Conservation (phyloP, 2,888 invertebrate genomes). For the Patella depressa region DNA sequence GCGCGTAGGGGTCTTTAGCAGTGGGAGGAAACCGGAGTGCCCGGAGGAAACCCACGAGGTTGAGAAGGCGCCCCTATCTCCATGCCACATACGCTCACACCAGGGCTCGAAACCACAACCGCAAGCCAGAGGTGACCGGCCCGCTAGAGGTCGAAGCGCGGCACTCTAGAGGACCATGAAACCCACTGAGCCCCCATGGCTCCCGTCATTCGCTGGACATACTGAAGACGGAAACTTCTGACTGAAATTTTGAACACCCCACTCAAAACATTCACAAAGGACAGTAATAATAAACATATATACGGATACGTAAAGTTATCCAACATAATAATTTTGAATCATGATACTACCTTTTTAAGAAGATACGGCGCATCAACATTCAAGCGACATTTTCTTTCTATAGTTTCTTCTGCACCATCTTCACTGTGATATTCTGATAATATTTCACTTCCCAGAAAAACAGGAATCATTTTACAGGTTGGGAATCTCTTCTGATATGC, state of each 20-base stretch:
- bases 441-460: constrained; percentile 89
- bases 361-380: constrained; percentile 95
- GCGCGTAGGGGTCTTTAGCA: too few relatives aligned
- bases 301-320: not conserved
- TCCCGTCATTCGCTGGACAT: too few relatives aligned
- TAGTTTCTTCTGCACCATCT: constrained; percentile 84
- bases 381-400: constrained; percentile 88
- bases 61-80: too few relatives aligned
- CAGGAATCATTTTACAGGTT: constrained; percentile 92
- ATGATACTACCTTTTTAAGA: constrained; percentile 83
- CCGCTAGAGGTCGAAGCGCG: too few relatives aligned
- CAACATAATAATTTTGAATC: not conserved
- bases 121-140: too few relatives aligned
- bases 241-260: not conserved
- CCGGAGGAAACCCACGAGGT: too few relatives aligned
- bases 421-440: constrained; percentile 82
- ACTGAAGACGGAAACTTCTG: too few relatives aligned
- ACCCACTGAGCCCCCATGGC: too few relatives aligned
- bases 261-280: not conserved
- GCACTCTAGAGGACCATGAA: too few relatives aligned
- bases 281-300: not conserved
- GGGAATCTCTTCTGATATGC: constrained; percentile 96
- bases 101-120: too few relatives aligned
- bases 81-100: too few relatives aligned
- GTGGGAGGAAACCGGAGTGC: too few relatives aligned